Conservation (phyloP, 2,797 vertebrate species). For the Helostoma temminkii region DNA sequence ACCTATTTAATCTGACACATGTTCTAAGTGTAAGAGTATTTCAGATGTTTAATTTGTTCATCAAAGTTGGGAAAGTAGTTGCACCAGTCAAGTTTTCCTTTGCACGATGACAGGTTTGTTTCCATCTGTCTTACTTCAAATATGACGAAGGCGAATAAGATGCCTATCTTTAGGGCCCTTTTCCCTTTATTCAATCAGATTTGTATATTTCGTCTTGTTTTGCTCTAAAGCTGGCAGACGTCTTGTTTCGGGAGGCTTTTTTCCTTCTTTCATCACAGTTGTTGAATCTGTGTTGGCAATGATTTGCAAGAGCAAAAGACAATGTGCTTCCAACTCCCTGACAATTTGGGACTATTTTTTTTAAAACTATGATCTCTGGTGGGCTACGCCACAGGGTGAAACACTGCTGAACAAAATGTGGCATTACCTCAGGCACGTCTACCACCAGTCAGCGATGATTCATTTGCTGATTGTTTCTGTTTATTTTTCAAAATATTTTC, state of each 20-base stretch:
- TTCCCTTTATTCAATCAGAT: conserved; percentile 60
- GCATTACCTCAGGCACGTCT: conserved; percentile 25
- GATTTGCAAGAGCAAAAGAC: conserved; percentile 28
- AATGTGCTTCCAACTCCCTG: conserved; percentile 13
- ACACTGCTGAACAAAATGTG: conserved; percentile 25
- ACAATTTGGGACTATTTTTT: not conserved
- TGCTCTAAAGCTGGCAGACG: conserved; percentile 43
- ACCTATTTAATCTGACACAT: not conserved
- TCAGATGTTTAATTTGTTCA: conserved; percentile 43
- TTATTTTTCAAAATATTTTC: conserved; percentile 19
- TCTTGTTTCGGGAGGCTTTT: conserved; percentile 26
- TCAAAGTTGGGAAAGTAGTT: conserved; percentile 35
- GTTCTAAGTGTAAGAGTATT: conserved; percentile 1
- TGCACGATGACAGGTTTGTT: conserved; percentile 52
- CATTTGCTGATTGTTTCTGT: conserved; percentile 9
- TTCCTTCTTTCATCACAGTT: conserved; percentile 38
- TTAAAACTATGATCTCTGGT: not conserved
- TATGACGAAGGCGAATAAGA: conserved; percentile 53
- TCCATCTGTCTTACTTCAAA: conserved; percentile 55
- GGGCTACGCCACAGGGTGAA: not conserved
- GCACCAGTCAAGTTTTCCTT: conserved; percentile 13
- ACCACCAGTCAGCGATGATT: conserved; percentile 1
- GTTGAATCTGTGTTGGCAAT: conserved; percentile 38
- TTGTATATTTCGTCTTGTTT: conserved; percentile 61
- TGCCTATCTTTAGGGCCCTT: conserved; percentile 54